Percentiles rank a stretch among this genome's conserved stretches.
phyloP scores from a whole-genome alignment of 1,140 invertebrate genomes.

The Zeugodacus cucurbitae region DNA sequence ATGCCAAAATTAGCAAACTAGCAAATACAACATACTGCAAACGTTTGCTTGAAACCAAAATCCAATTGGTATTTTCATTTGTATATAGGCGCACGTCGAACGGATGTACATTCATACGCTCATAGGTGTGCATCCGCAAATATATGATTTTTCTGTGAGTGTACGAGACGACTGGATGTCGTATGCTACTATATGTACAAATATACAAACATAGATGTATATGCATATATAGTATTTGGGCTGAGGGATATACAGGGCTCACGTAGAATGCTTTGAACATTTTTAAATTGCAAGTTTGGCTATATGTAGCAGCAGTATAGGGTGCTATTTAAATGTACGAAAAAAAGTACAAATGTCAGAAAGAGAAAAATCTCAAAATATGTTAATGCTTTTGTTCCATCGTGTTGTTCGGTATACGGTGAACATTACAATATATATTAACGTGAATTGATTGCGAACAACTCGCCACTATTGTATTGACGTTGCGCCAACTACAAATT shows the following conservation, averaged over 20 bases:
- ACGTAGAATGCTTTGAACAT: neutral
- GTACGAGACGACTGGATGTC: constrained; percentile 18
- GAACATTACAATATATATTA: constrained; percentile 3
- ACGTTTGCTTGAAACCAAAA: neutral
- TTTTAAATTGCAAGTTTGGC: neutral
- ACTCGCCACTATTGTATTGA: neutral
- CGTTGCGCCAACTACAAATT: constrained; percentile 9
- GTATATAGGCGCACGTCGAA: neutral
- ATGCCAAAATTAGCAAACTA: neutral
- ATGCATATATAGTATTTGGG: neutral
- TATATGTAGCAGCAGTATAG: neutral
- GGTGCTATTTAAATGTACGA: neutral
- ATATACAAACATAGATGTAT: neutral
- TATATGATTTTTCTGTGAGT: neutral
- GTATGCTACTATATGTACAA: neutral
- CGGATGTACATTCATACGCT: neutral
- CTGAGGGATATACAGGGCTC: constrained; percentile 14
- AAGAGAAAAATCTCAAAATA: constrained; percentile 25
- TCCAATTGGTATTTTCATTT: constrained; percentile 26
- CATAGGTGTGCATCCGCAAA: neutral
- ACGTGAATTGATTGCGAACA: neutral
- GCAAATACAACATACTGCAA: neutral
- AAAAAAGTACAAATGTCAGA: neutral
- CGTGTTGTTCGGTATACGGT: neutral
- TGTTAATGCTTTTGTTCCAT: neutral